Conservation (phyloP, 2,113 vertebrate species). For the Elephas maximus region DNA sequence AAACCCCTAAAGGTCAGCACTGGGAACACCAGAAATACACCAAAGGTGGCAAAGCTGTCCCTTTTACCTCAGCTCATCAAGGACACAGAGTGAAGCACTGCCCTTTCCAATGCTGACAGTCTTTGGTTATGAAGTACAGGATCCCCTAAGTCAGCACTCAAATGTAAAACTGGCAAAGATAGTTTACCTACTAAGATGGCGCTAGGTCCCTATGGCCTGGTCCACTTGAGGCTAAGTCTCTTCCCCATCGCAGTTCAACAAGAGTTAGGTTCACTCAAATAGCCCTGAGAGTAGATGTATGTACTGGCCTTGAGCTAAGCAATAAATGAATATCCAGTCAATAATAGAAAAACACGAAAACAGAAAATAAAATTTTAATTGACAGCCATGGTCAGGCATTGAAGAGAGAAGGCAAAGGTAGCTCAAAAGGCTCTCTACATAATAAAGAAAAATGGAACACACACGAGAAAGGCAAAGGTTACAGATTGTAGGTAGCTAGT, state of each 20-base stretch:
- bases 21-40: background rate
- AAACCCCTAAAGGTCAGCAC: background rate
- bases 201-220: background rate
- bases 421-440: slow-evolving; percentile 34
- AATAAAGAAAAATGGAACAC: slow-evolving; percentile 48
- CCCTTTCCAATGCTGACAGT: background rate
- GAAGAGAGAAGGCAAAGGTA: slow-evolving; percentile 9
- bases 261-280: slow-evolving; percentile 31
- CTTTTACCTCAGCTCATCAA: slow-evolving; percentile 17
- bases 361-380: background rate
- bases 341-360: slow-evolving; percentile 21
- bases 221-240: background rate
- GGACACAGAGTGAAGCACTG: background rate
- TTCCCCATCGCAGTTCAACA: slow-evolving; percentile 39
- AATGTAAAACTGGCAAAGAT: too few relatives aligned
- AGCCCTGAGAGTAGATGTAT: background rate
- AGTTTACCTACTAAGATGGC: background rate
- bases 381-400: background rate
- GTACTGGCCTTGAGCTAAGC: slow-evolving; percentile 10
- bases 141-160: background rate
- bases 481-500: background rate
- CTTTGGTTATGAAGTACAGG: background rate
- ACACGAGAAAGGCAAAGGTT: slow-evolving; percentile 30
- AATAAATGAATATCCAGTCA: background rate
- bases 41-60: background rate